Evolutionary conservation across 2,888 invertebrate species (phyloP), one percentile per base, ranked within the genome.

Genomic region (Heliothis peltigera): DNA sequence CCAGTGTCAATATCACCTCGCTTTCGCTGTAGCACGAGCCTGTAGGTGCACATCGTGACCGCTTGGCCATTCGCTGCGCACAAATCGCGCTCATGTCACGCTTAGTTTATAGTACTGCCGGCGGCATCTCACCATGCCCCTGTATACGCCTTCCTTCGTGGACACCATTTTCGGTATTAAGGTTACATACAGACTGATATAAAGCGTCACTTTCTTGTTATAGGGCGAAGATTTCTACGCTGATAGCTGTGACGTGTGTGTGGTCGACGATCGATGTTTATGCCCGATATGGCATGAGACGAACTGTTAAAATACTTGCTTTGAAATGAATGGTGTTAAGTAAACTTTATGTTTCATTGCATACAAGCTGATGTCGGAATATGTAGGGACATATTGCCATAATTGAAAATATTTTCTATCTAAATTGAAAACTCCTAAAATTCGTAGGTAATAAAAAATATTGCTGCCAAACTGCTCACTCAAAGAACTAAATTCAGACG

Each of bases 111-210:
- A 83, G 79, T 75, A 80, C 84, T 78, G 86, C 89, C 85, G 78
- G 80, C 79, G 87, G 89, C 85, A 74, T 70, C 83, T 81, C 83
- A 80, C 79, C 81, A 79, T 87, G 86, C 87, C 85, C 82, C 84
- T 80, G 84, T 76, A 73, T 86, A 85, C 86, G 85, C 86, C 87
- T 82, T 72, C 68, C 66, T 80, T 85, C 87, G 87, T 88, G 87
- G 84, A 73, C 80, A 78, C 89, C 89, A 79, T 89, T 87, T 89
- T 87, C 79, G 89, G 89, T 81, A 80, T 77, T 84, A 83, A 87
- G 86, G 73, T 86, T 86, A 87, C 84, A 85, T 77, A 66, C 54
- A 72, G 68, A 72, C 76, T 77, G 70, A 70, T 64, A 76, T 76
- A 79, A 72, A 70, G 66, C 72, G 71, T 77, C 76, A 79, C 74